Evolutionary conservation across 2,113 vertebrate genomes (phyloP).

Genomic region (Pelvicachromis taeniatus): DNA sequence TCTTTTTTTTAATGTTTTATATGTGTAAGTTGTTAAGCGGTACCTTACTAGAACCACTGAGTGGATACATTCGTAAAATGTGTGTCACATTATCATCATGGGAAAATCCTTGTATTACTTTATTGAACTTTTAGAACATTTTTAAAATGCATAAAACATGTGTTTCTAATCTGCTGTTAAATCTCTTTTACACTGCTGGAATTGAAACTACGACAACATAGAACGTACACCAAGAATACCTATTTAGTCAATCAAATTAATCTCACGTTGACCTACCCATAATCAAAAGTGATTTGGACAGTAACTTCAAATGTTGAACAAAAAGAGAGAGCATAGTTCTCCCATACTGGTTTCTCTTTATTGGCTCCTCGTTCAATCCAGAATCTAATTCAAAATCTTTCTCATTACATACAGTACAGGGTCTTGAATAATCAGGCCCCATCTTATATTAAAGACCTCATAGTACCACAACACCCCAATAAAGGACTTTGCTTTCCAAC

Average conservation of each 20-base stretch:
- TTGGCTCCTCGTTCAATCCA: background rate
- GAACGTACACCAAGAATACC: background rate
- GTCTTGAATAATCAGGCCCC: background rate
- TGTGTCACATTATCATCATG: background rate
- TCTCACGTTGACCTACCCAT: background rate
- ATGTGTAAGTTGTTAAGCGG: background rate
- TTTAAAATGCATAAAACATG: accelerated
- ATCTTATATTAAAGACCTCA: too few relatives aligned
- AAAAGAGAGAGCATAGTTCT: background rate
- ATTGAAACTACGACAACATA: background rate
- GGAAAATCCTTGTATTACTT: background rate
- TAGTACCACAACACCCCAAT: background rate
- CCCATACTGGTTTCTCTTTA: background rate
- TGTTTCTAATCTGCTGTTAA: background rate
- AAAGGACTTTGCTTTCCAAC: background rate
- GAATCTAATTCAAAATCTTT: background rate
- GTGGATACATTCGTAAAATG: background rate
- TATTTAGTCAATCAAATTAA: background rate
- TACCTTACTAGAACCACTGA: background rate
- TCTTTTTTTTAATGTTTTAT: background rate
- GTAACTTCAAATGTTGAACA: background rate
- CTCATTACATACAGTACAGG: background rate
- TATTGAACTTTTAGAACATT: background rate
- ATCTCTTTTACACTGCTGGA: background rate
- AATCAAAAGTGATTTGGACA: background rate